These are phyloP conservation scores for Hyperoodon ampullatus DNA, from an alignment of 2,113 vertebrate species.

Conservation along the genomic window DNA sequence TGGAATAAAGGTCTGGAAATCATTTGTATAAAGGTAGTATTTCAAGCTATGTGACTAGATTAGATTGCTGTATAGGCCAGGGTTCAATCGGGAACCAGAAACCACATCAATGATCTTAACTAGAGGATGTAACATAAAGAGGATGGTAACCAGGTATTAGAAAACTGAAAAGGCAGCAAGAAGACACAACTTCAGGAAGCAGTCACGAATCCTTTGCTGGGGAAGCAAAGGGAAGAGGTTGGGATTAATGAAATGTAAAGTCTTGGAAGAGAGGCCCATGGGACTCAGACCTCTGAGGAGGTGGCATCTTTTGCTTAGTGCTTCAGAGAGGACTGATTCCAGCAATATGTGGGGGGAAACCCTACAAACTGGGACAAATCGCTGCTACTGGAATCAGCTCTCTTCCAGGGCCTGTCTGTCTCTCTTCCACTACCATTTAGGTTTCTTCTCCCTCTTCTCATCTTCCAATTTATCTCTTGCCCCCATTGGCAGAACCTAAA, in stretches of 20 bases:
- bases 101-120: neutral
- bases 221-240: neutral
- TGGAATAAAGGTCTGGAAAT: neutral
- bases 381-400: neutral
- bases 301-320: neutral
- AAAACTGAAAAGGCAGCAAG: neutral
- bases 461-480: neutral
- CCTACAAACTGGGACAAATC: neutral
- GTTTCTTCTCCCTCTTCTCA: neutral
- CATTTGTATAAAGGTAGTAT: neutral
- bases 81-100: neutral
- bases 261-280: neutral
- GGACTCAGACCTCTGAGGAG: neutral
- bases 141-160: neutral
- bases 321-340: neutral
- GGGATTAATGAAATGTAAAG: neutral
- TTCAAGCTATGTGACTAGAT: neutral
- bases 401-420: neutral
- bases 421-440: neutral
- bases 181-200: neutral
- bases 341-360: accelerated
- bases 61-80: too few relatives aligned
- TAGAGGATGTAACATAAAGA: neutral
- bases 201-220: neutral
- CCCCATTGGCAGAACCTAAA: neutral